Conservation (phyloP, 2,888 invertebrate species). For the Phytoseiulus persimilis region DNA sequence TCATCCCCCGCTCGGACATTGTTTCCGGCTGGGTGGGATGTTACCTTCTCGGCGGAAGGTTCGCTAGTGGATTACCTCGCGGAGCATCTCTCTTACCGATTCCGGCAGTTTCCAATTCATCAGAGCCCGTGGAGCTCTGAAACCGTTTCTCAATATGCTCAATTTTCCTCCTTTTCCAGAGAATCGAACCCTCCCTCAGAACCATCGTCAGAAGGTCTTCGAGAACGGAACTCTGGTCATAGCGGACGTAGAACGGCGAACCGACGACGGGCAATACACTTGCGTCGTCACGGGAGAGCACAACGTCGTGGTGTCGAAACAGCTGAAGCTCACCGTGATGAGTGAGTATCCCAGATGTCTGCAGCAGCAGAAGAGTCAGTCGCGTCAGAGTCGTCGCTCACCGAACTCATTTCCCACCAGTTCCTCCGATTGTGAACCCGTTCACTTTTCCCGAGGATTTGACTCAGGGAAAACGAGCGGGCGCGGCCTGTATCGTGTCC, state of each 20-base stretch:
- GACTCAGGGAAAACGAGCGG: conserved; percentile 46
- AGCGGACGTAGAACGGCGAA: conserved; percentile 43
- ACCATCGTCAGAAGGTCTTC: conserved; percentile 44
- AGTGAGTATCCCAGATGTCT: conserved; percentile 40
- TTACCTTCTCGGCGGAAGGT: too few relatives aligned
- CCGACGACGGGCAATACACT: conserved; percentile 45
- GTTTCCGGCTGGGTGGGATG: too few relatives aligned
- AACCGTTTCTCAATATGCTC: too few relatives aligned
- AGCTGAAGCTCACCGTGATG: conserved; percentile 41
- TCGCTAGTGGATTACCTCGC: too few relatives aligned
- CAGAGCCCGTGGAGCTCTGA: too few relatives aligned
- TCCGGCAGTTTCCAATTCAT: too few relatives aligned
- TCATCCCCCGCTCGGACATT: too few relatives aligned
- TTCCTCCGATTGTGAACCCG: conserved; percentile 45
- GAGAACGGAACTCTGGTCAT: conserved; percentile 44
- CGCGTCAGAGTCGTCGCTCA: too few relatives aligned
- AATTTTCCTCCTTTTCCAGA: too few relatives aligned
- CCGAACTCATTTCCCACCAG: conserved; percentile 41
- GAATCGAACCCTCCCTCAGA: conserved; percentile 43
- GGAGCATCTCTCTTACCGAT: too few relatives aligned
- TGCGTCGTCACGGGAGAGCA: conserved; percentile 41
- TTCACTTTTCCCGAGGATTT: conserved; percentile 45
- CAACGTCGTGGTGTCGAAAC: conserved; percentile 36
- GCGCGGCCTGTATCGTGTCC: conserved; percentile 45
- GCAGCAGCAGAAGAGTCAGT: too few relatives aligned